A percentile compares a stretch with the other conserved stretches of the same genome.
Conservation (phyloP, 2,888 invertebrate genomes). For the Catocala fraxini region DNA sequence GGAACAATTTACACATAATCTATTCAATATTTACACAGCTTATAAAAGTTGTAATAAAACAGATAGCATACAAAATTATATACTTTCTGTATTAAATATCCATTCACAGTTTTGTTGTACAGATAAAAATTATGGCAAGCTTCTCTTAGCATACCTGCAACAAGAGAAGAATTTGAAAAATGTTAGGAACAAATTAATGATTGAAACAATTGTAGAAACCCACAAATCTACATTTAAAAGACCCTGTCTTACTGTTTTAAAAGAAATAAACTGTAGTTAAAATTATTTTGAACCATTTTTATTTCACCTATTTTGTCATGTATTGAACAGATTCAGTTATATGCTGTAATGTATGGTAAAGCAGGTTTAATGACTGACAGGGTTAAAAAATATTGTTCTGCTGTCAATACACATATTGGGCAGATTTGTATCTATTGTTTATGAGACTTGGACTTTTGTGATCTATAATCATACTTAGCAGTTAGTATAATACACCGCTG, state of each 20-base stretch:
- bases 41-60: slow-evolving; percentile 67
- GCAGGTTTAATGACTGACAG: too few relatives aligned
- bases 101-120: slow-evolving; percentile 45
- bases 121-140: slow-evolving; percentile 68
- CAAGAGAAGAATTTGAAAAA: slow-evolving; percentile 47
- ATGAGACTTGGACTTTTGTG: too few relatives aligned
- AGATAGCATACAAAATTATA: slow-evolving; percentile 56
- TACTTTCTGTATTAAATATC: slow-evolving; percentile 53
- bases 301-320: neutral
- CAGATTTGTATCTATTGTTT: too few relatives aligned
- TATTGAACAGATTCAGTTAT: too few relatives aligned
- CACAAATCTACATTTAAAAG: slow-evolving; percentile 71
- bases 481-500: too few relatives aligned
- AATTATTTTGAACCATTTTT: slow-evolving; percentile 7
- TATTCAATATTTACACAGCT: slow-evolving; percentile 60
- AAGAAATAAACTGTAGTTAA: slow-evolving; percentile 49
- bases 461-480: too few relatives aligned
- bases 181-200: slow-evolving; percentile 18
- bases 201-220: slow-evolving; percentile 59
- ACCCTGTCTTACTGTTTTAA: slow-evolving; percentile 63
- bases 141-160: slow-evolving; percentile 67
- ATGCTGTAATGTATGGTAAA: too few relatives aligned
- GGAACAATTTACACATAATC: slow-evolving; percentile 60
- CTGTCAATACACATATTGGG: too few relatives aligned
- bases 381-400: too few relatives aligned